Percentiles rank a stretch among this genome's conserved stretches.
These are phyloP conservation scores for Chelmon rostratus DNA, from an alignment of 2,797 vertebrate species.

Conservation along the genomic window DNA sequence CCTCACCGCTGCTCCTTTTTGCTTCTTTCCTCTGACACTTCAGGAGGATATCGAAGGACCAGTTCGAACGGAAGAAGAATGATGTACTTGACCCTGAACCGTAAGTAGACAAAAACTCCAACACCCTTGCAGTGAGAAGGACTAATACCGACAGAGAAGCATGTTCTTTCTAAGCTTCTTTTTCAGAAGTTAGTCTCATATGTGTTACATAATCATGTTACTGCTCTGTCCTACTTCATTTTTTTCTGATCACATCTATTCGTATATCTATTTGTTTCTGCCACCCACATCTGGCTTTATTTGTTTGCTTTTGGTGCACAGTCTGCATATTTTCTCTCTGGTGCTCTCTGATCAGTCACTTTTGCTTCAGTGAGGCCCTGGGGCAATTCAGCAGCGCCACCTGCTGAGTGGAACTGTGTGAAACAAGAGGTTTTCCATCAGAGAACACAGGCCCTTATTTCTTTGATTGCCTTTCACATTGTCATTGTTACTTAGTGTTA, in stretches of 20 bases:
- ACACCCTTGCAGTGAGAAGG: neutral
- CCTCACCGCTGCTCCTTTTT: neutral
- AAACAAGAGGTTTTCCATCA: slow-evolving; percentile 9
- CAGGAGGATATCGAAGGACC: slow-evolving; percentile 99
- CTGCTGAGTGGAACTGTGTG: slow-evolving; percentile 46
- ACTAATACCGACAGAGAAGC: neutral
- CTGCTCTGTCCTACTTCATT: slow-evolving; percentile 19
- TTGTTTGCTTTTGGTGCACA: slow-evolving; percentile 45
- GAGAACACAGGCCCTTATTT: neutral
- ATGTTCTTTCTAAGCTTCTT: neutral
- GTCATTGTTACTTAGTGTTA: neutral
- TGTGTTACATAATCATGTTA: slow-evolving; percentile 17
- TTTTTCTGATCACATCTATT: slow-evolving; percentile 38
- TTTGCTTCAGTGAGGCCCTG: slow-evolving; percentile 13
- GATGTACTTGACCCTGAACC: slow-evolving; percentile 98
- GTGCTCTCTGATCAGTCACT: slow-evolving; percentile 49
- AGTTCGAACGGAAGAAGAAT: slow-evolving; percentile 99
- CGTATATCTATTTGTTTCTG: slow-evolving; percentile 28
- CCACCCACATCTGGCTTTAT: slow-evolving; percentile 65
- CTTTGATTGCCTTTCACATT: neutral
- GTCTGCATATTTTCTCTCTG: slow-evolving; percentile 47
- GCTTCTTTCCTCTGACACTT: neutral
- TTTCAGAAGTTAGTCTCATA: neutral
- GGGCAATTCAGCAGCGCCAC: slow-evolving; percentile 57
- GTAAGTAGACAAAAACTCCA: slow-evolving; percentile 86